A percentile compares a stretch with the other conserved stretches of the same genome.
Evolutionary conservation across 2,113 vertebrate species (phyloP).

Genomic region (Gorsachius goisagi): DNA sequence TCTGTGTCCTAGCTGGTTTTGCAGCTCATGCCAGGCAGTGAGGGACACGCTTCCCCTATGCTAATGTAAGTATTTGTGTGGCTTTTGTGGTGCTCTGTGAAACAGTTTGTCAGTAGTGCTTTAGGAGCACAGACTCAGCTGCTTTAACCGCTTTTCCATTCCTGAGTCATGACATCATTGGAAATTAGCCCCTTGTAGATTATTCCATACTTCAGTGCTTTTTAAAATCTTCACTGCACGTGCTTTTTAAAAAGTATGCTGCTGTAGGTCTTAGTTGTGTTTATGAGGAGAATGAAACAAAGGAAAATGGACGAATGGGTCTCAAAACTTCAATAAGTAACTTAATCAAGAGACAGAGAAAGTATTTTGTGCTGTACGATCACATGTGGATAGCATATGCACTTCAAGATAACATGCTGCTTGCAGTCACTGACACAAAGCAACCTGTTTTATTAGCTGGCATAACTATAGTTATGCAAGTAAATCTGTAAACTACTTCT

Average conservation of each 20-base stretch:
- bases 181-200: background rate
- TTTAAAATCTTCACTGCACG: background rate
- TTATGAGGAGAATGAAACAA: background rate
- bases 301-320: background rate
- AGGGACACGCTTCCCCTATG: background rate
- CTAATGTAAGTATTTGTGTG: background rate
- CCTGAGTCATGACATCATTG: too few relatives aligned
- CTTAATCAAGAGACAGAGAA: fast-evolving
- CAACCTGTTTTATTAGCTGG: background rate
- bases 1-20: background rate
- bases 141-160: background rate
- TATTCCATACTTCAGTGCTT: background rate
- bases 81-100: background rate
- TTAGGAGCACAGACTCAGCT: background rate
- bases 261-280: background rate
- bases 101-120: background rate
- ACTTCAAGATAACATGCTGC: background rate
- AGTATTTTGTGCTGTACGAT: background rate
- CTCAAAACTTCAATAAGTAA: background rate
- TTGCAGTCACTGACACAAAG: background rate
- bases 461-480: background rate
- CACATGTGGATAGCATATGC: fast-evolving
- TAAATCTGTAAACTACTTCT: background rate
- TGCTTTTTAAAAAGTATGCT: fast-evolving
- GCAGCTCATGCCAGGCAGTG: background rate